Conservation (phyloP, 2,113 vertebrate species). For the Callocephalon fimbriatum region DNA sequence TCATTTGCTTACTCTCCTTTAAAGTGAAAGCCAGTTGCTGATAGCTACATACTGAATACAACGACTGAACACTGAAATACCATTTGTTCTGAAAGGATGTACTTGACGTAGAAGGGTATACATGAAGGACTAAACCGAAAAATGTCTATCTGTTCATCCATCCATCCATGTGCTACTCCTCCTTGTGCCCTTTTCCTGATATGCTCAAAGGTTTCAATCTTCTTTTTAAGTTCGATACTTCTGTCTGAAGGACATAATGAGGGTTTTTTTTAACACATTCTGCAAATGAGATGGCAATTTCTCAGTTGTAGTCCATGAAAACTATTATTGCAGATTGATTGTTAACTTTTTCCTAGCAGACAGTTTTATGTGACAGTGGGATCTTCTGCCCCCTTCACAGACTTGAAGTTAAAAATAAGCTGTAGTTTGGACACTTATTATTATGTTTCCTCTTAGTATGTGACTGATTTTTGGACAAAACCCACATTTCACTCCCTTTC, state of each 20-base stretch:
- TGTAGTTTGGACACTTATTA: neutral
- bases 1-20: conserved; percentile 35
- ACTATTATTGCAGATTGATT: conserved; percentile 43
- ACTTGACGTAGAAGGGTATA: neutral
- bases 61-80: neutral
- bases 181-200: neutral
- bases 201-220: neutral
- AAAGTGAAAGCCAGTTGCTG: neutral
- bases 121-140: neutral
- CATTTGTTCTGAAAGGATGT: conserved; percentile 11
- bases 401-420: conserved; percentile 32
- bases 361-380: neutral
- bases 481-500: neutral
- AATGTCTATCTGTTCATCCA: neutral
- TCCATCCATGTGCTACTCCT: neutral
- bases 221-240: neutral
- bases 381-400: neutral
- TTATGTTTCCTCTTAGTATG: neutral
- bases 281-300: neutral
- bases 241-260: neutral
- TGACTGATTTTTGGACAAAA: neutral
- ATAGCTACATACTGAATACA: neutral
- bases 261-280: neutral
- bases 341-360: neutral
- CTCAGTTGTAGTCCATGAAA: conserved; percentile 15